Base-by-base conservation (phyloP, 2,797 vertebrate genomes). In the Hephaestus fuliginosus region DNA sequence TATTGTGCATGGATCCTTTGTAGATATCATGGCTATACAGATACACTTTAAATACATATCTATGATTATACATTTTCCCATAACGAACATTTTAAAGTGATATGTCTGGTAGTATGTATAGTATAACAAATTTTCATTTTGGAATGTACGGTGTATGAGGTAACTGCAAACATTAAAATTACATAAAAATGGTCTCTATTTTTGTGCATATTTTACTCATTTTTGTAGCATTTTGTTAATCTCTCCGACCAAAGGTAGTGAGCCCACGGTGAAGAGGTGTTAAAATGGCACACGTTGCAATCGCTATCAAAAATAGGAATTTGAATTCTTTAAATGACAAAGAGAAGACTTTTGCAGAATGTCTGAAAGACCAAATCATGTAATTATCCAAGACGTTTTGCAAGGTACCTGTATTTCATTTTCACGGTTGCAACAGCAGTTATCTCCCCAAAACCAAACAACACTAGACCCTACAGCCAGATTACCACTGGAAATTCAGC, bases 101-200 rank as follows among this genome's bases (percentile, higher is more conserved):
- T 98, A 98, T 97, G 97, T 97, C 96, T 97, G 96, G 96, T 97
- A 97, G 96, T 97, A 97, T 97, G 96, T 97, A 96, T 92, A 94
- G 92, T 95, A 95, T 97, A 97, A 96, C 92, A 91, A 98, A 96
- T 97, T 96, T 96, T 95, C 89, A 93, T 96, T 98, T 98, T 98
- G 97, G 97, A 99, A 99, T 98, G 97, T 99, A 98, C 96, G 97
- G 96, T 97, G 96, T 97, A 97, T 98, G 97, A 98, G 97, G 97
- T 98, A 98, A 96, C 94, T 94, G 95, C 94, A 95, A 95, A 98
- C 97, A 98, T 98, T 97, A 98, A 97, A 97, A 97, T 97, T 97
- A 98, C 97, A 97, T 98, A 97, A 98, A 98, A 98, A 97, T 96
- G 95, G 94, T 96, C 92, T 94, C 86, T 88, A 89, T 93, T 94